These are phyloP conservation scores for Emydoidea blandingii DNA, from an alignment of 2,797 vertebrate genomes.

Conservation along the genomic window DNA sequence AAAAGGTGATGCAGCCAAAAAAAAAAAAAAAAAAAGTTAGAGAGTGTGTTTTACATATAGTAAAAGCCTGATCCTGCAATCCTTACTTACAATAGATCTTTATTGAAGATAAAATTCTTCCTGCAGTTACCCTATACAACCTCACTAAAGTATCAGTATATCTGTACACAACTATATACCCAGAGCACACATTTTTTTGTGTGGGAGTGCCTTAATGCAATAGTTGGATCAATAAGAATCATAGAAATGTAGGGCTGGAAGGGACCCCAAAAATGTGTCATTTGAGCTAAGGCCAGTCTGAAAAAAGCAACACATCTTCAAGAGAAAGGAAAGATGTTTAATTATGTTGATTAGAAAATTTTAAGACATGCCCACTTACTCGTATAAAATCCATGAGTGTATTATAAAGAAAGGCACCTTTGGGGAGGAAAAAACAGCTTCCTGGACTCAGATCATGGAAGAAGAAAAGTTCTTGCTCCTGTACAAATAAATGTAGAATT, in stretches of 20 bases:
- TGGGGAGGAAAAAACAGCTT: conserved; percentile 96
- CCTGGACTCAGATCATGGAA: conserved; percentile 97
- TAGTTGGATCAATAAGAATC: background rate
- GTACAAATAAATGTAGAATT: conserved; percentile 13
- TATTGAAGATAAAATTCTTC: background rate
- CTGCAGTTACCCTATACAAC: no score
- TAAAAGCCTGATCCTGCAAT: background rate
- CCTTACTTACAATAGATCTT: background rate
- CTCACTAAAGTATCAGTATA: background rate
- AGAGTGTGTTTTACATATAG: background rate
- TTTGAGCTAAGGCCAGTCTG: background rate
- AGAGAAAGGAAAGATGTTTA: background rate
- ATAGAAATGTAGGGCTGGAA: background rate
- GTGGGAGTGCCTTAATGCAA: background rate
- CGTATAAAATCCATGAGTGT: conserved; percentile 92
- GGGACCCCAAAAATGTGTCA: background rate
- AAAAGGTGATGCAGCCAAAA: background rate
- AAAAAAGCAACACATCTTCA: background rate
- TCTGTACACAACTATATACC: background rate
- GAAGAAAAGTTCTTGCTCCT: conserved; percentile 98
- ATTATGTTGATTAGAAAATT: background rate
- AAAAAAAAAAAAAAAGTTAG: background rate
- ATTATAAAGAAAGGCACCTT: conserved; percentile 93
- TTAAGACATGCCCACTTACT: conserved; percentile 78
- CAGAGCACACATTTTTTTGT: background rate